phyloP scores from a whole-genome alignment of 1,140 invertebrate species.

The Diploscapter pachys region DNA sequence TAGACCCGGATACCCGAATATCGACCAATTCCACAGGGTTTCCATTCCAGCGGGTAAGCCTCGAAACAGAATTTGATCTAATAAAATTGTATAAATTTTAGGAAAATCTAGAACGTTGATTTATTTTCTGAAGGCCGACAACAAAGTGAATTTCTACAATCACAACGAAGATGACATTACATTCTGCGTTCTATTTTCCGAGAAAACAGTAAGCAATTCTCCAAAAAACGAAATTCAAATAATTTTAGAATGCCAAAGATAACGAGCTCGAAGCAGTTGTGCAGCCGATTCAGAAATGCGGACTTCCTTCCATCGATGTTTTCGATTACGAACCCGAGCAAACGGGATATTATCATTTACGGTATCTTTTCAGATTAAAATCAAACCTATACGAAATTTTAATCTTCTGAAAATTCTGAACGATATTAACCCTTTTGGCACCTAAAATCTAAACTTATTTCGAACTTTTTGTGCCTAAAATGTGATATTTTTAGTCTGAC shows the following conservation, averaged over 20 bases:
- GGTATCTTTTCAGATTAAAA: background rate
- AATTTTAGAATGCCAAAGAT: conserved; percentile 12
- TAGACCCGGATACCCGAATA: conserved; percentile 10
- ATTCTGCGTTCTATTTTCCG: conserved; percentile 18
- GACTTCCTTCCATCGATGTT: conserved; percentile 28
- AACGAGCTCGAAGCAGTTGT: conserved; percentile 16
- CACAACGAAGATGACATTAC: conserved; percentile 26
- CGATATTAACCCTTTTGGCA: no score
- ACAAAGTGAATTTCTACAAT: conserved; percentile 22
- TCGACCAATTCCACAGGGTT: conserved; percentile 26
- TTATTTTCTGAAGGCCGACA: conserved; percentile 17
- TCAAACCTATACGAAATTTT: background rate
- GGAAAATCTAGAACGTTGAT: conserved; percentile 20
- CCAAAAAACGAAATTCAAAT: no score
- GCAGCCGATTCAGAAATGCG: conserved; percentile 18
- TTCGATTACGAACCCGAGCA: conserved; percentile 30
- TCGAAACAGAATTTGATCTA: no score
- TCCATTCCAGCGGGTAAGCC: conserved; percentile 29
- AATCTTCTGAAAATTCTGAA: no score
- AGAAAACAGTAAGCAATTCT: background rate
- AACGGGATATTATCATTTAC: conserved; percentile 28
- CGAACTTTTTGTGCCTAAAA: background rate
- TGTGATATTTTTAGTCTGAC: conserved; percentile 5
- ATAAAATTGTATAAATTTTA: conserved; percentile 2
- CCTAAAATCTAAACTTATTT: no score